A percentile compares a stretch with the other conserved stretches of the same genome.
phyloP scores from a whole-genome alignment of 2,888 invertebrate species.

The Scaptomyza cyrtandrae region DNA sequence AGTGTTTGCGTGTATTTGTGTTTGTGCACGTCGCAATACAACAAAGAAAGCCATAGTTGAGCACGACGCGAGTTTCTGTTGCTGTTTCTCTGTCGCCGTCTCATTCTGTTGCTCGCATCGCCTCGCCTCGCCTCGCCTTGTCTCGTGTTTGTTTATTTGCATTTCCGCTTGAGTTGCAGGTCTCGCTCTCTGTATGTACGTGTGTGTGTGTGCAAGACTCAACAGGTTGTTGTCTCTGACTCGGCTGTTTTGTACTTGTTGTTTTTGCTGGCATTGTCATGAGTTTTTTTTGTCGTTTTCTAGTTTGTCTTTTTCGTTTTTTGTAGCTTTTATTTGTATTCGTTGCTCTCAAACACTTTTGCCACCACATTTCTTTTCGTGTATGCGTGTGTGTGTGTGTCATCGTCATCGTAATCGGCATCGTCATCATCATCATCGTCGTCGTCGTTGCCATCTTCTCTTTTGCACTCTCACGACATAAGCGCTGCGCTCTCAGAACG shows the following conservation, averaged over 20 bases:
- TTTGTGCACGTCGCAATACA: slow-evolving; percentile 49
- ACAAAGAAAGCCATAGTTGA: slow-evolving; percentile 53
- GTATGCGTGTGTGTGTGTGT: slow-evolving; percentile 43
- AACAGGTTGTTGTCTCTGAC: slow-evolving; percentile 75
- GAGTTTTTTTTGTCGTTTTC: slow-evolving; percentile 71
- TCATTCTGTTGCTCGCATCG: slow-evolving; percentile 53
- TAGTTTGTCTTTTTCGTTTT: slow-evolving; percentile 65
- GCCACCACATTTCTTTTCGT: slow-evolving; percentile 68
- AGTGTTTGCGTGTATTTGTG: slow-evolving; percentile 17
- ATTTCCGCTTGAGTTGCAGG: slow-evolving; percentile 79
- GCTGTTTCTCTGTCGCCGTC: slow-evolving; percentile 28
- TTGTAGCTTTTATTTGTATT: slow-evolving; percentile 56
- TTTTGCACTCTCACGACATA: slow-evolving; percentile 58
- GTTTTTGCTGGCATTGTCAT: slow-evolving; percentile 56
- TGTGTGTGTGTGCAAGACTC: slow-evolving; percentile 48
- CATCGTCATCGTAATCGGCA: slow-evolving; percentile 29
- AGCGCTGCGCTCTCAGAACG: slow-evolving; percentile 49
- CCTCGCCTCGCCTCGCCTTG: slow-evolving; percentile 42
- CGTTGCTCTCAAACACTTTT: slow-evolving; percentile 75
- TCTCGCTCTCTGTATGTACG: slow-evolving; percentile 37
- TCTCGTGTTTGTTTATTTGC: slow-evolving; percentile 80
- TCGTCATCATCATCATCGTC: slow-evolving; percentile 8
- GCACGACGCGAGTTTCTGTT: slow-evolving; percentile 69
- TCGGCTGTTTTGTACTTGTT: slow-evolving; percentile 38
- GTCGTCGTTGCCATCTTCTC: slow-evolving; percentile 65